phyloP scores from a whole-genome alignment of 92 coral and sea anemone species.

The Desmophyllum pertusum region DNA sequence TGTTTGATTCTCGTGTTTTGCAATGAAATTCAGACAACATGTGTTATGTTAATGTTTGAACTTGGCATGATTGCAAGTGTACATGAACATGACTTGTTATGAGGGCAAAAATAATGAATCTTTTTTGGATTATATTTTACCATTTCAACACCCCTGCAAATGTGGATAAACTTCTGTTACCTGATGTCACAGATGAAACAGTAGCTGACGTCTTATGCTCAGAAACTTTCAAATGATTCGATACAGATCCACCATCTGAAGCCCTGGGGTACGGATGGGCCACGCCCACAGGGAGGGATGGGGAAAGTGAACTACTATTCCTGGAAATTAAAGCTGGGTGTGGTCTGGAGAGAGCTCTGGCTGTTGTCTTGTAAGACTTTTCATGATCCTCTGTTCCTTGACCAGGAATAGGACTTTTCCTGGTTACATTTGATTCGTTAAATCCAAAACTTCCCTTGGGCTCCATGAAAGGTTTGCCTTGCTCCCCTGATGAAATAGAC shows the following conservation, averaged over 20 bases:
- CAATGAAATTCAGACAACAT: no score
- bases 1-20: no score
- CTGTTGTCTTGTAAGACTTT: constrained; percentile 53
- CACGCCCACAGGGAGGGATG: constrained; percentile 87
- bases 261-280: constrained; percentile 84
- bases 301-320: constrained; percentile 60
- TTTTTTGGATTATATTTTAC: background rate
- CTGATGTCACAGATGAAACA: constrained; percentile 60
- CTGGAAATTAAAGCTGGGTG: constrained; percentile 73
- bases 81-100: no score
- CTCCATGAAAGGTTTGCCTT: background rate
- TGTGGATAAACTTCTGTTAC: constrained; percentile 25
- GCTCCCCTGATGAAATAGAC: background rate
- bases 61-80: no score
- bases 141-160: background rate
- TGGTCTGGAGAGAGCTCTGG: constrained; percentile 66
- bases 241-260: constrained; percentile 37
- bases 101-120: no score
- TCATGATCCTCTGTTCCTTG: constrained; percentile 45
- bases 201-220: constrained; percentile 34
- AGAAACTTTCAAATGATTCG: constrained; percentile 11
- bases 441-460: constrained; percentile 17
- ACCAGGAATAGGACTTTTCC: constrained; percentile 23
- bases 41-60: no score
- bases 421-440: background rate